Evolutionary conservation across 1,140 invertebrate species (phyloP), one percentile per base, ranked within the genome.

Genomic region (Cotesia typhae): DNA sequence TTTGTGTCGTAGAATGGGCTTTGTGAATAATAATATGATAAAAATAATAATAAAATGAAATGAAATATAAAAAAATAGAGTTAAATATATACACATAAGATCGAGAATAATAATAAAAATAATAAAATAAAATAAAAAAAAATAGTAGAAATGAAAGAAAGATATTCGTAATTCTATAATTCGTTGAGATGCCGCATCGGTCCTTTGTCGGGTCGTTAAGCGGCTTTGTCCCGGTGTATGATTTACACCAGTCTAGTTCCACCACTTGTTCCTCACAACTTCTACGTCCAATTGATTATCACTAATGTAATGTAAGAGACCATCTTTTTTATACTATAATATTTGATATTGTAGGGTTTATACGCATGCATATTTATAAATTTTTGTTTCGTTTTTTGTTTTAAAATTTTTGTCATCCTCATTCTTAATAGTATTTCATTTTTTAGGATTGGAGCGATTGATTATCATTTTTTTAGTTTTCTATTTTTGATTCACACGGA

Each of bases 151-250:
- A 63, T 36, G 61, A 73, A 74, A 69, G 77, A 78, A 78, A 76
- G 76, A 78, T 83, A 83, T 83, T 83, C 78, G 79, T 82, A 82
- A 84, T 84, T 84, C 81, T 82, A 83, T 83, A 83, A 83, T 83
- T 84, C 83, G 81, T 80, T 76, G 77, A 80, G 81, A 79, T 79
- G 76, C 77, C 77, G 78, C 76, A 60, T 75, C 17, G 76, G 74
- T 75, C 79, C 83, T 85, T 85, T 85, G 83, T 85, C 83, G 83
- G 84, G 78, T 85, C 83, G 84, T 85, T 85, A 85, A 85, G 84
- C 83, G 78, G 82, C 82, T 85, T 85, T 85, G 83, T 84, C 83
- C 80, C 73, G 74, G 61, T 65, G 66, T 71, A 81, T 85, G 83
- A 85, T 85, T 85, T 85, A 85, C 83, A 79, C 79, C 76, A 82